A percentile compares a stretch with the other conserved stretches of the same genome.
phyloP scores from a whole-genome alignment of 2,888 invertebrate genomes.

The Gasteruption jaculator region DNA sequence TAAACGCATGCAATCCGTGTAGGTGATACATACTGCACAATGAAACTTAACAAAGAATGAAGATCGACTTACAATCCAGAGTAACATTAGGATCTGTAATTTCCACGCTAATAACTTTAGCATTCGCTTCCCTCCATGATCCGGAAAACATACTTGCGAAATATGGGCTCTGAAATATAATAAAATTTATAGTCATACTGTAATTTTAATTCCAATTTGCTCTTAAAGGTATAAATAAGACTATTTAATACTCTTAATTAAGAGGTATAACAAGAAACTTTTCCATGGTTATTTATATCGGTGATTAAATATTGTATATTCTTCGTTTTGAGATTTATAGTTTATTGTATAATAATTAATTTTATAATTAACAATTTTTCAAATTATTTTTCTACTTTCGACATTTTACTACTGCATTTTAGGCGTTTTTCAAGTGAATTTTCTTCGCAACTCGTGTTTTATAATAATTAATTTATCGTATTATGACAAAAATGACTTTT shows the following conservation, averaged over 20 bases:
- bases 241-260: slow-evolving; percentile 5
- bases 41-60: too few relatives aligned
- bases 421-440: too few relatives aligned
- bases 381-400: slow-evolving; percentile 7
- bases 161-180: slow-evolving; percentile 66
- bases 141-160: slow-evolving; percentile 80
- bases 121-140: slow-evolving; percentile 68
- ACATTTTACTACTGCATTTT: slow-evolving; percentile 3
- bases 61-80: slow-evolving; percentile 57
- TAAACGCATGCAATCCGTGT: too few relatives aligned
- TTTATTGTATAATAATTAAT: slow-evolving; percentile 9
- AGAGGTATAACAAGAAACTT: slow-evolving; percentile 4
- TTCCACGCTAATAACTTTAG: slow-evolving; percentile 64
- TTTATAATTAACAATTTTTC: slow-evolving; percentile 4
- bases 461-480: too few relatives aligned
- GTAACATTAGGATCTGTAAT: slow-evolving; percentile 70
- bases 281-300: too few relatives aligned
- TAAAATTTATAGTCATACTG: slow-evolving; percentile 14
- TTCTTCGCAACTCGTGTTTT: too few relatives aligned
- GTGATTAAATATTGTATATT: too few relatives aligned
- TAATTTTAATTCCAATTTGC: too few relatives aligned
- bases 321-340: too few relatives aligned
- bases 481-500: too few relatives aligned
- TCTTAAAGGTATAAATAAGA: slow-evolving; percentile 7
- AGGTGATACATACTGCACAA: too few relatives aligned